Conservation (phyloP, 1,140 invertebrate species). For the Coptotermes formosanus region DNA sequence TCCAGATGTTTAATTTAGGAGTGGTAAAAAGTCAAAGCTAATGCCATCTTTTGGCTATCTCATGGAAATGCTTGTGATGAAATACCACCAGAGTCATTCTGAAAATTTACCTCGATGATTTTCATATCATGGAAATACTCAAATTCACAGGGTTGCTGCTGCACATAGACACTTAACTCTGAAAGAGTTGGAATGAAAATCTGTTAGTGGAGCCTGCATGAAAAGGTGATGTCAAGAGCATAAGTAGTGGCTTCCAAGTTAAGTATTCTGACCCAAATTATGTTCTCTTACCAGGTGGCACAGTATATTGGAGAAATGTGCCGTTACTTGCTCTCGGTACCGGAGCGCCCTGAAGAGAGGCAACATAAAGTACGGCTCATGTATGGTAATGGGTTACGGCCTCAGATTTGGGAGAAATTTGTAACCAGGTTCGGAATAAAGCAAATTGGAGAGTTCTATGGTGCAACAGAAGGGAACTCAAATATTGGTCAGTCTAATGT, state of each 20-base stretch:
- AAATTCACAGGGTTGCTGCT: too few relatives aligned
- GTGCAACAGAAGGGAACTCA: conserved; percentile 94
- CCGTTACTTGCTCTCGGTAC: conserved; percentile 83
- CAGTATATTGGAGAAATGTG: conserved; percentile 99
- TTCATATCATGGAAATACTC: too few relatives aligned
- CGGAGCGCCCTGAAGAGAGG: conserved; percentile 64
- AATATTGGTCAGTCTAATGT: conserved; percentile 68
- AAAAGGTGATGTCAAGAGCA: not conserved
- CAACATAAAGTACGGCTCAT: conserved; percentile 80
- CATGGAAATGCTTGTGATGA: too few relatives aligned
- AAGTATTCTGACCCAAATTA: too few relatives aligned
- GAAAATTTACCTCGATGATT: too few relatives aligned
- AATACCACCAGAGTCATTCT: too few relatives aligned
- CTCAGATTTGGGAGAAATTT: conserved; percentile 92
- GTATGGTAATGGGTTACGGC: conserved; percentile 90
- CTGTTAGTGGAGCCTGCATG: not conserved
- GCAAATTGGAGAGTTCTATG: conserved; percentile 89
- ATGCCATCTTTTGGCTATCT: too few relatives aligned
- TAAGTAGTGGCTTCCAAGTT: not conserved
- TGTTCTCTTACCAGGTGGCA: conserved; percentile 60
- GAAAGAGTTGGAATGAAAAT: not conserved
- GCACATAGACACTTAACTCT: not conserved
- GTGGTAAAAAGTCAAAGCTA: too few relatives aligned
- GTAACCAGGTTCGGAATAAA: conserved; percentile 77
- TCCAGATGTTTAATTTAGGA: too few relatives aligned